Evolutionary conservation across 2,113 vertebrate species (phyloP), one percentile per base, ranked within the genome.

Genomic region (Halcyon malimbica): DNA sequence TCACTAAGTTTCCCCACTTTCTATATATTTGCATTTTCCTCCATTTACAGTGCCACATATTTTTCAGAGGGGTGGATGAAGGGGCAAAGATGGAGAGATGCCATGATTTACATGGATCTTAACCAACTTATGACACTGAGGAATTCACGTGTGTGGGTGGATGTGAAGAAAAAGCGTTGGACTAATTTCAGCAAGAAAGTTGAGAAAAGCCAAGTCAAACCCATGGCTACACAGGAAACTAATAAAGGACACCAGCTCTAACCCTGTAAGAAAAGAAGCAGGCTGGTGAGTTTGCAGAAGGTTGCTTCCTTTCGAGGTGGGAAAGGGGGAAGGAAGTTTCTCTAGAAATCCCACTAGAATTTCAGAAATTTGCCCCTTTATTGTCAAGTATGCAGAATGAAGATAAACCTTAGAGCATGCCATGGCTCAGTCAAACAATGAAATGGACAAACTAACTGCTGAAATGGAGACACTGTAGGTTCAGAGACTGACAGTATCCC

Each of bases 161-260:
- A 87, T 35, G 59, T 25, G 89, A 95, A 91, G 81, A 91, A 77
- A 57, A 95, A 89, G n/a, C 1, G 5, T 79, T 92, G 92, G 95
- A 87, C 50, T 70, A 50, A 67, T 80, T 93, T 94, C 92, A 96
- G 77, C 62, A 65, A 50, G 92, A 93, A 37, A 10, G 3, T 87
- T 35, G 46, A 76, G 53, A 79, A 59, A 82, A 92, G 93, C 84
- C 93, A 96, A 95, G 44, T 54, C 82, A 95, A 96, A 71, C 44
- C 68, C 79, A 70, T n/a, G 51, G 93, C 57, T 89, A 70, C 7
- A 20, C 73, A 87, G 88, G 64, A 95, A 94, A 60, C 63, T 65
- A 73, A 56, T 39, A 46, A 79, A 85, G 53, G 75, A 88, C 5
- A 33, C 74, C 89, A 92, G 76, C 46, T 57, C 74, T 8, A 53